Evolutionary conservation across 1,140 invertebrate species (phyloP).

Genomic region (Laupala kohalensis): DNA sequence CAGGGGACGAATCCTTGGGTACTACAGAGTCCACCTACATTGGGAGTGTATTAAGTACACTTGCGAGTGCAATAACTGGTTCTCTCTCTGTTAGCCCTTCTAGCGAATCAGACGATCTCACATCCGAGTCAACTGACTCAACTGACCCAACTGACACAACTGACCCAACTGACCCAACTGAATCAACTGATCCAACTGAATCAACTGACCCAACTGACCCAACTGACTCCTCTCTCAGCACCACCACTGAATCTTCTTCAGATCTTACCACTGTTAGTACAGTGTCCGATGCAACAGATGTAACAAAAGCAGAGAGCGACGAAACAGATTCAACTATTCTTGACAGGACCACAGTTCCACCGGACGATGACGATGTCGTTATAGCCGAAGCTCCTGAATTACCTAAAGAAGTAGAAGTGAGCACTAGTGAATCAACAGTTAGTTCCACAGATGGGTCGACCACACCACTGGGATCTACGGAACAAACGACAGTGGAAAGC

Average conservation of each 20-base stretch:
- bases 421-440: background rate
- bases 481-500: slow-evolving; percentile 17
- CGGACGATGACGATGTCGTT: background rate
- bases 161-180: background rate
- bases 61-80: background rate
- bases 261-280: background rate
- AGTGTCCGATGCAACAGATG: background rate
- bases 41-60: background rate
- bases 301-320: no score
- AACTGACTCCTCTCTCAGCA: background rate
- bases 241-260: background rate
- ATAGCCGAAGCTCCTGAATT: background rate
- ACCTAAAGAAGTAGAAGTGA: background rate
- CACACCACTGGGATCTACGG: slow-evolving; percentile 8
- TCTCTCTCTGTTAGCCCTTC: background rate
- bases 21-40: slow-evolving; percentile 14
- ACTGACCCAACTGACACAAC: background rate
- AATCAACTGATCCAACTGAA: background rate
- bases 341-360: background rate
- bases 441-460: background rate
- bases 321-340: no score
- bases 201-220: background rate
- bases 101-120: background rate
- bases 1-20: slow-evolving; percentile 10
- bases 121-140: background rate